Conservation (phyloP, 2,113 vertebrate species). For the Redunca redunca region DNA sequence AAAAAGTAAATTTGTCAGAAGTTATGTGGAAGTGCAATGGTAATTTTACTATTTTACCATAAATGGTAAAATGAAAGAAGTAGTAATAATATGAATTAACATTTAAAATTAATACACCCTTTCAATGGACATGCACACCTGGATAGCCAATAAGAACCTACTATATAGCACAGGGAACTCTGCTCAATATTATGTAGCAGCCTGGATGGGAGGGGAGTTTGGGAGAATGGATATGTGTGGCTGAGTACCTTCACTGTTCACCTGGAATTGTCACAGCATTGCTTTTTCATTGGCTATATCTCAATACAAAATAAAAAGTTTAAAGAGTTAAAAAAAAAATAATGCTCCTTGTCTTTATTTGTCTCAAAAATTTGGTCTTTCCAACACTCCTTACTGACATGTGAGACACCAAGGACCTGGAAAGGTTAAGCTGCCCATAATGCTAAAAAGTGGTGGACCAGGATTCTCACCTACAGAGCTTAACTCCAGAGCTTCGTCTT, state of each 20-base stretch:
- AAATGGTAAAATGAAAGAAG: neutral
- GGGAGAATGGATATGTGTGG: neutral
- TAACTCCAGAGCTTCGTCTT: neutral
- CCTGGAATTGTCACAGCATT: neutral
- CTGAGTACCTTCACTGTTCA: neutral
- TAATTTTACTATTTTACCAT: neutral
- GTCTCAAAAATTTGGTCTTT: neutral
- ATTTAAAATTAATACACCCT: neutral
- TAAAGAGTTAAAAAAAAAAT: neutral
- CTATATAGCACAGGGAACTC: neutral
- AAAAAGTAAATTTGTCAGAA: neutral
- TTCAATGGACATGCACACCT: neutral
- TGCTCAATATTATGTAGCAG: neutral
- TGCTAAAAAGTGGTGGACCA: neutral
- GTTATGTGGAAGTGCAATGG: neutral
- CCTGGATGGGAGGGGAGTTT: neutral
- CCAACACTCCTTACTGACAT: neutral
- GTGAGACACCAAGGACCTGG: neutral
- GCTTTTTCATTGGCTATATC: neutral
- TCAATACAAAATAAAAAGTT: neutral
- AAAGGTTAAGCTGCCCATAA: neutral
- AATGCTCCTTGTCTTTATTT: neutral
- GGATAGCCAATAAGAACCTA: neutral
- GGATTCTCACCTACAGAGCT: neutral
- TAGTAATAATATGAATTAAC: neutral